Evolutionary conservation across 2,797 vertebrate genomes (phyloP), one percentile per base, ranked within the genome.

Genomic region (Channa striata): DNA sequence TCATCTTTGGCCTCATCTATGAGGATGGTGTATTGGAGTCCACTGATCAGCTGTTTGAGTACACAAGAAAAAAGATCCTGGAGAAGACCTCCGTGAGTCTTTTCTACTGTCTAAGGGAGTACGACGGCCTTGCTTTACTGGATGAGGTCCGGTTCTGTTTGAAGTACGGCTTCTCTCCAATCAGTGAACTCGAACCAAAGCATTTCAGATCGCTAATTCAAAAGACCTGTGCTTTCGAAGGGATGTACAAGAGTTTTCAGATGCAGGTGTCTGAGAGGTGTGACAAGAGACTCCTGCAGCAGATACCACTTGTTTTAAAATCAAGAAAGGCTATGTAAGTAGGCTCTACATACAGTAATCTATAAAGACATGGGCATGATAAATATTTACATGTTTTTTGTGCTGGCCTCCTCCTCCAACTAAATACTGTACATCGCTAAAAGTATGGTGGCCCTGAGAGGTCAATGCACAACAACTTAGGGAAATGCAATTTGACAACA

Each of bases 251-350:
- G 0, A 12, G 10, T 6, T 82, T 82, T 74, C 68, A 82, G 51
- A 59, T 87, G 78, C 3, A 54, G 9, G 42, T 74, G 20, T 21
- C 63, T 1, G 33, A 0, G 0, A 77, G 77, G 37, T 61, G 64
- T 49, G 84, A 88, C 10, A 36, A 79, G 8, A 25, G 6, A 17
- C 43, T 89, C 48, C 58, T 82, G 34, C 64, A 46, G 30, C 30
- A 64, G 6, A 37, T 88, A 5, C 59, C 80, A 17, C 47, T 5
- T 34, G n/a, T 89, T 47, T 30, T 65, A n/a, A 86, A 81, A 34
- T 84, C 84, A 37, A 71, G 4, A 23, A 81, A 46, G 54, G 84
- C 73, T 25, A 69, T 48, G 88, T 89, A 81, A 88, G 85, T 84
- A 21, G 0, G 0, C 19, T 11, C 16, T 57, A 21, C 13, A 0